Conservation (phyloP, 2,113 vertebrate genomes). For the Mohoua ochrocephala region DNA sequence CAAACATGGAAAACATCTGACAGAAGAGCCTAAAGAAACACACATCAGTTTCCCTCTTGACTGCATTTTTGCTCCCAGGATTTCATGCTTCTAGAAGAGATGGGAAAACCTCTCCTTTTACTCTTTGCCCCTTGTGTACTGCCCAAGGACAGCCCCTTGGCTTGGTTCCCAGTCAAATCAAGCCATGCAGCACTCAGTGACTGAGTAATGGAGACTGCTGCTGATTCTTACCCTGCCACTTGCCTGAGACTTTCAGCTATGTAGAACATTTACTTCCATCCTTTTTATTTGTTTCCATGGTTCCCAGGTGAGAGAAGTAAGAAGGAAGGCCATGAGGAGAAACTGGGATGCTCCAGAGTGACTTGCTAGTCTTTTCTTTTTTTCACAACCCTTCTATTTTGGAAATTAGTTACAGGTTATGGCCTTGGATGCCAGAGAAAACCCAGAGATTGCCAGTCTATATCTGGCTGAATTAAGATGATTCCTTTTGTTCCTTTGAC, state of each 20-base stretch:
- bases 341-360: not conserved
- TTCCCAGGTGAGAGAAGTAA: not conserved
- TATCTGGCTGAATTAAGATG: not conserved
- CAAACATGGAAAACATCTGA: not conserved
- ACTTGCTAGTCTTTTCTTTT: not conserved
- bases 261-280: not conserved
- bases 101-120: not conserved
- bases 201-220: not conserved
- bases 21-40: not conserved
- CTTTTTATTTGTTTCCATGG: not conserved
- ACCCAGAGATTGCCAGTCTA: not conserved
- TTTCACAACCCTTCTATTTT: not conserved
- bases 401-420: not conserved
- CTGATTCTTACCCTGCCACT: not conserved
- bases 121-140: not conserved
- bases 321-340: not conserved
- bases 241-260: not conserved
- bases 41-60: not conserved
- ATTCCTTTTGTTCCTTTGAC: not conserved
- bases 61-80: not conserved
- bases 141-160: not conserved
- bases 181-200: not conserved
- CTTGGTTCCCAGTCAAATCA: not conserved
- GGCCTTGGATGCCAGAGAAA: not conserved
- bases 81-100: not conserved